phyloP scores from a whole-genome alignment of 2,113 vertebrate species.

The Hyperopisus bebe region DNA sequence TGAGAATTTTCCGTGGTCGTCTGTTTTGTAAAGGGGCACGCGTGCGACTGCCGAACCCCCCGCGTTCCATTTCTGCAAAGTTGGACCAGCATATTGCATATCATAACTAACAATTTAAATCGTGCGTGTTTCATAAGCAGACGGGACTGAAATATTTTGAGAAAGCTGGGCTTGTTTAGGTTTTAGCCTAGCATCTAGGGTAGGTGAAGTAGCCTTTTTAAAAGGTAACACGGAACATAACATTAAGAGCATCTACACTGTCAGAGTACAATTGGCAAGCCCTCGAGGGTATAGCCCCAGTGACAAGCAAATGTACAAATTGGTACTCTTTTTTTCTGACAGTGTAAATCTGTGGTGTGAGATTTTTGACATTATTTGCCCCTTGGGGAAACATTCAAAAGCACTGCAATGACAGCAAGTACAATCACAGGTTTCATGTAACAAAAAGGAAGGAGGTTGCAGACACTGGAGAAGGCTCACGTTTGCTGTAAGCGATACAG shows the following conservation, averaged over 20 bases:
- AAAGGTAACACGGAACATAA: background rate
- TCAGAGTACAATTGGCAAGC: too few relatives aligned
- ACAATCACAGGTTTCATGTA: background rate
- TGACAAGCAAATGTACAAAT: too few relatives aligned
- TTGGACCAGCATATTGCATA: background rate
- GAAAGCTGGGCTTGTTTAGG: background rate
- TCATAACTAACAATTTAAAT: background rate
- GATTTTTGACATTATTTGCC: background rate
- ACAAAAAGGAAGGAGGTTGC: background rate
- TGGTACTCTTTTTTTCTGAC: too few relatives aligned
- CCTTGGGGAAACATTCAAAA: background rate
- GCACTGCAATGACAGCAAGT: background rate
- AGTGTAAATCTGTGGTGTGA: background rate
- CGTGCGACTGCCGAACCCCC: too few relatives aligned
- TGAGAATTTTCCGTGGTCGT: too few relatives aligned
- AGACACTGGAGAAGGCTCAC: background rate
- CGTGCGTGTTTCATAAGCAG: background rate
- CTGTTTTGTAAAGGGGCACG: too few relatives aligned
- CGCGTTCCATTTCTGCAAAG: background rate
- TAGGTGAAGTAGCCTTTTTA: background rate
- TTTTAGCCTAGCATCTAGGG: background rate
- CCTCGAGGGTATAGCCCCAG: too few relatives aligned
- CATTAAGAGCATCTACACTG: background rate
- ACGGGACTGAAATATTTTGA: background rate
- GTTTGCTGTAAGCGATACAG: background rate